Evolutionary conservation across 1,140 invertebrate genomes (phyloP).

Genomic region (Cotesia chilonis): DNA sequence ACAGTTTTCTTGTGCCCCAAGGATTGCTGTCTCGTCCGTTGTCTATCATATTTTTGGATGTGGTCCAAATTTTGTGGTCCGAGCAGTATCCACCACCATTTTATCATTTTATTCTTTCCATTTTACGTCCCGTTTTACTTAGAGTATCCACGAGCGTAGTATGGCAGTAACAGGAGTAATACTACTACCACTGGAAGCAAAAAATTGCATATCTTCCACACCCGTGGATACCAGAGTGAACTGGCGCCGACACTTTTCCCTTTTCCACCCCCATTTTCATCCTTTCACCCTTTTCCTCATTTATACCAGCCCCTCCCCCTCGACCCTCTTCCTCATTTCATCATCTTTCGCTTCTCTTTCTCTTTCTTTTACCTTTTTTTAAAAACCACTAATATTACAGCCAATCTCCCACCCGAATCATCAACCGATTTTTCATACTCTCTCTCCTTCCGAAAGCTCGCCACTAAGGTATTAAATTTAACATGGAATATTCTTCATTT

Average conservation of each 20-base stretch:
- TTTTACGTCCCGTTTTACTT: constrained; percentile 7
- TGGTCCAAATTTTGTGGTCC: constrained; percentile 38
- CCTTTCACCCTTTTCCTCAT: not conserved
- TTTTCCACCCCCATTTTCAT: too few relatives aligned
- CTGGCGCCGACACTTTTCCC: constrained; percentile 39
- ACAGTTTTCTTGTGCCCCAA: constrained; percentile 31
- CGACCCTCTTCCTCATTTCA: not conserved
- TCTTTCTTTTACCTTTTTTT: not conserved
- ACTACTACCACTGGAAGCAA: constrained; percentile 20
- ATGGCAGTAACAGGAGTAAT: not conserved
- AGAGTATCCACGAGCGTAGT: not conserved
- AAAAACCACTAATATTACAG: too few relatives aligned
- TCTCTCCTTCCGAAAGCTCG: not conserved
- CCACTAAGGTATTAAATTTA: constrained; percentile 4
- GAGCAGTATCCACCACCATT: constrained; percentile 19
- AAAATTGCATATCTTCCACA: constrained; percentile 34
- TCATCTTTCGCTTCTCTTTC: not conserved
- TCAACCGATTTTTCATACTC: constrained; percentile 27
- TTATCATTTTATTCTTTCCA: constrained; percentile 24
- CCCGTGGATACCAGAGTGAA: constrained; percentile 31
- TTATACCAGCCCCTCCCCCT: not conserved
- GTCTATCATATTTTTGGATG: constrained; percentile 43
- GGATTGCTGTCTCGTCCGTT: constrained; percentile 38
- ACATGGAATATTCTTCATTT: constrained; percentile 1
- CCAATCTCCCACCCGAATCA: constrained; percentile 1